Percentiles rank a stretch among this genome's conserved stretches.
phyloP scores from a whole-genome alignment of 2,113 vertebrate species.

The Pongo pygmaeus region DNA sequence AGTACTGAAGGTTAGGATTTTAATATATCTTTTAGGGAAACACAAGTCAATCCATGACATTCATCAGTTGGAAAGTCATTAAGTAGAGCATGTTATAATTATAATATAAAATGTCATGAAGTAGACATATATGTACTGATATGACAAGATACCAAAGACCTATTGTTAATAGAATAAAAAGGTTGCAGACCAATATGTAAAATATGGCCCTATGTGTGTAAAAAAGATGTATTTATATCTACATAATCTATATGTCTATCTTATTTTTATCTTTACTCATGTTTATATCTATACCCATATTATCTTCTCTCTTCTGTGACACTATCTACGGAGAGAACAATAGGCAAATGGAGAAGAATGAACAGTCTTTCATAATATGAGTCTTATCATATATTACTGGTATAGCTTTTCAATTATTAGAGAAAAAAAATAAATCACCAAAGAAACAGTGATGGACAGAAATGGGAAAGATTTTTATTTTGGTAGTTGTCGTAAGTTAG shows the following conservation, averaged over 20 bases:
- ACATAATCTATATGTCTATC: neutral
- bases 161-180: neutral
- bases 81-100: neutral
- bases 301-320: neutral
- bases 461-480: neutral
- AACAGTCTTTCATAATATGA: neutral
- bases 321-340: neutral
- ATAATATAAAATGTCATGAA: neutral
- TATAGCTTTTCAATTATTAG: neutral
- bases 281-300: neutral
- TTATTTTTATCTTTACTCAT: neutral
- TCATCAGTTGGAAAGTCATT: neutral
- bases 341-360: neutral
- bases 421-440: neutral
- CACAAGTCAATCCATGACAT: neutral
- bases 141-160: neutral
- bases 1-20: neutral
- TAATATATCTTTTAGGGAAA: neutral
- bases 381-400: neutral
- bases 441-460: neutral
- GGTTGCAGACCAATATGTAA: neutral
- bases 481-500: neutral
- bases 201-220: neutral
- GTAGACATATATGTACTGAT: neutral
- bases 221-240: neutral